Evolutionary conservation across 2,888 invertebrate genomes (phyloP).

Genomic region (Noctua janthe): DNA sequence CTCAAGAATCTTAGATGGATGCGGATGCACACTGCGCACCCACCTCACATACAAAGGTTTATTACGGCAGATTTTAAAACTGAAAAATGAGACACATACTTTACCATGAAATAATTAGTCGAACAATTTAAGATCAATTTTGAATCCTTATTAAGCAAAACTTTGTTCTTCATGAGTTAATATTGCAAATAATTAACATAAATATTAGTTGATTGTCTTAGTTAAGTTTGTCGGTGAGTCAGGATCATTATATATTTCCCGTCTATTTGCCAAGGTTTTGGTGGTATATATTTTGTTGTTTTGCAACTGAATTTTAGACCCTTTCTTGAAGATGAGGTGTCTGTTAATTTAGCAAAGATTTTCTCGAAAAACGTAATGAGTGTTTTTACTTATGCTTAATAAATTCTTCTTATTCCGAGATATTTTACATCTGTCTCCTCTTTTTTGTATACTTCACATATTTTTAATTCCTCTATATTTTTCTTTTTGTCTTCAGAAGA

Average conservation of each 20-base stretch:
- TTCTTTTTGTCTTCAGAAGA: too few relatives aligned
- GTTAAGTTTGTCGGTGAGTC: conserved; percentile 19
- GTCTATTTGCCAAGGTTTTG: conserved; percentile 42
- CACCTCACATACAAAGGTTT: not conserved
- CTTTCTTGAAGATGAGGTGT: not conserved
- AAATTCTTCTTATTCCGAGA: not conserved
- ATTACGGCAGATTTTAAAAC: not conserved
- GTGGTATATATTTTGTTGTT: not conserved
- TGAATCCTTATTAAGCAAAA: not conserved
- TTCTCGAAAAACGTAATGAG: not conserved
- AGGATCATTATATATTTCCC: conserved; percentile 13
- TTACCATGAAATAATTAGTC: not conserved
- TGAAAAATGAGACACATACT: too few relatives aligned
- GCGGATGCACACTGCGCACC: not conserved
- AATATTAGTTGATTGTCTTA: not conserved
- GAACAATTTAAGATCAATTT: not conserved
- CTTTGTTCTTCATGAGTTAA: not conserved
- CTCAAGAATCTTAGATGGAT: not conserved
- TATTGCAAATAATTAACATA: conserved; percentile 9
- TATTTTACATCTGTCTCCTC: not conserved
- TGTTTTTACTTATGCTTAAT: not conserved
- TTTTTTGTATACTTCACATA: not conserved
- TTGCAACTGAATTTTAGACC: not conserved
- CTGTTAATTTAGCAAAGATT: not conserved
- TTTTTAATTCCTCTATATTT: too few relatives aligned